These are phyloP conservation scores for Stenodema calcarata DNA, from an alignment of 2,888 invertebrate species.

Conservation along the genomic window DNA sequence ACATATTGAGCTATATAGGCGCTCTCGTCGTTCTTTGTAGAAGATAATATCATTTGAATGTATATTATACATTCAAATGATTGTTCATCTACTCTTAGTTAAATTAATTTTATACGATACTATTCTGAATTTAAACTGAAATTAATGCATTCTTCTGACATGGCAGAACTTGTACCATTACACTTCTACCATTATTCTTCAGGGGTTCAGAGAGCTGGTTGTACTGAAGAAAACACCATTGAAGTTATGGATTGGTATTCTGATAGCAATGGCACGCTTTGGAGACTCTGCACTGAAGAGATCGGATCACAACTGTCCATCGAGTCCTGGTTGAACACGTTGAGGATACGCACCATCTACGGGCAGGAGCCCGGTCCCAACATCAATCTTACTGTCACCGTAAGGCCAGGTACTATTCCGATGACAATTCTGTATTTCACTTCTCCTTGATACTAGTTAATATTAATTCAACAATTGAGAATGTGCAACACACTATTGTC, in stretches of 20 bases:
- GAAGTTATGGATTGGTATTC: slow-evolving; percentile 73
- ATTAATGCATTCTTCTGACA: too few species aligned
- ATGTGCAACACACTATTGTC: not conserved
- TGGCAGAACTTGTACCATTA: too few species aligned
- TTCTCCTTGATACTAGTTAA: not conserved
- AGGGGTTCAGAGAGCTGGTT: slow-evolving; percentile 55
- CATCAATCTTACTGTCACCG: slow-evolving; percentile 70
- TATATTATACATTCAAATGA: too few species aligned
- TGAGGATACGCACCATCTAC: slow-evolving; percentile 67
- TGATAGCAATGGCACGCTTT: slow-evolving; percentile 73
- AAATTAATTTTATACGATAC: too few species aligned
- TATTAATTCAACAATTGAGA: not conserved
- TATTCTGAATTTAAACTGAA: too few species aligned
- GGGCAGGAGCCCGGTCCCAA: slow-evolving; percentile 60
- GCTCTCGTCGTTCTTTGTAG: too few species aligned
- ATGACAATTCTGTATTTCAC: not conserved
- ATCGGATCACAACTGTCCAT: slow-evolving; percentile 64
- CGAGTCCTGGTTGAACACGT: slow-evolving; percentile 72
- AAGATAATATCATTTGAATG: too few species aligned
- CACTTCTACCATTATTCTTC: not conserved
- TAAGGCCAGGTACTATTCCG: slow-evolving; percentile 65
- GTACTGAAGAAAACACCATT: slow-evolving; percentile 64
- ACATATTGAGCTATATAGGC: too few species aligned
- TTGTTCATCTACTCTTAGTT: too few species aligned
- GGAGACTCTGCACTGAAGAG: slow-evolving; percentile 69